Evolutionary conservation across 2,113 vertebrate species (phyloP), one percentile per base, ranked within the genome.

Genomic region (Plestiodon gilberti): DNA sequence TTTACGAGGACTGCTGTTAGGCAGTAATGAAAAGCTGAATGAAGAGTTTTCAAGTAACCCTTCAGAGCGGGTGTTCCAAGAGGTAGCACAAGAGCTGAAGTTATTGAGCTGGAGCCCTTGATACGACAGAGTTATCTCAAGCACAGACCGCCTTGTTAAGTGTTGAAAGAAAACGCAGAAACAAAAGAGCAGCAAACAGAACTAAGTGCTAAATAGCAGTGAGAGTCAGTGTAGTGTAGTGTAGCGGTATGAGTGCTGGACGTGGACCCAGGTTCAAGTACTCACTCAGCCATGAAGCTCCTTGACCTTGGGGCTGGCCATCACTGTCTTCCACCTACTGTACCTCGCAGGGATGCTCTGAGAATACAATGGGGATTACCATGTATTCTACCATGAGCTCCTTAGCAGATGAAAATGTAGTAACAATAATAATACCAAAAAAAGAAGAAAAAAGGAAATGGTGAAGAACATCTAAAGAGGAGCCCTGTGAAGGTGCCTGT

Each of bases 1-100:
- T 87, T 83, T 35, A 82, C 76, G 87, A 81, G 79, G 86, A 71
- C 0, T 61, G 61, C 14, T 86, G 17, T 84, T 78, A 85, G 85
- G 35, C 1, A 40, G 18, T 67, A 81, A 67, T 76, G 79, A 76
- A 76, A 81, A 87, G 10, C 33, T 62, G 35, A 79, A 59, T 28
- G 52, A 64, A 35, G 9, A 2, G 38, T 52, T 87, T 57, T 75
- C 33, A 81, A 82, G 55, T 43, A 83, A 65, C 52, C 48, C 48
- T 85, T 78, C 64, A 77, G 84, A 86, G 75, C 22, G 17, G 7
- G 7, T 79, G 78, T 81, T 88, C 65, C 61, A 18, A 78, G 20
- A 76, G 15, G 6, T 7, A 78, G 81, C 20, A 5, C 33, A 80
- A 62, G 0, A 0, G 8, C 22, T 57, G 75, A 17, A 62, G 61